Evolutionary conservation across 64 coral and sea anemone genomes (phyloP).

Genomic region (Astreopora myriophthalma): DNA sequence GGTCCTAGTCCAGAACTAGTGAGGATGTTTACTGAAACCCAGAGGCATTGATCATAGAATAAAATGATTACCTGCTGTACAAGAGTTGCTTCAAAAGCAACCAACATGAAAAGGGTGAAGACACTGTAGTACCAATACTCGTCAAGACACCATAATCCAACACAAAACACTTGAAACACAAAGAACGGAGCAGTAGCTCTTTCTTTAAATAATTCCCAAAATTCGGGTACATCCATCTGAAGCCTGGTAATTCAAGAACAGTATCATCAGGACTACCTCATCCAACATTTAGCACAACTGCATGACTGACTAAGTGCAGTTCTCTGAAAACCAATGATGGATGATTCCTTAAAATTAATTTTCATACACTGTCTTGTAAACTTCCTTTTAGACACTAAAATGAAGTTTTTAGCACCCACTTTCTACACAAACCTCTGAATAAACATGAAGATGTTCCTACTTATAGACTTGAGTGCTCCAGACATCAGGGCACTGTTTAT

Average conservation of each 20-base stretch:
- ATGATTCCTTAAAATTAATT: no score
- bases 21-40: no score
- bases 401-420: no score
- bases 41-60: background rate
- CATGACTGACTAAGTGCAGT: no score
- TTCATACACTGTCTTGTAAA: no score
- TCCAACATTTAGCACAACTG: conserved; percentile 3
- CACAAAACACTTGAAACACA: conserved; percentile 99
- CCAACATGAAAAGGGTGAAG: conserved; percentile 97
- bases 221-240: conserved; percentile 96
- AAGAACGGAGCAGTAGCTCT: conserved; percentile 97
- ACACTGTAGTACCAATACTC: conserved; percentile 99
- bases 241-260: conserved; percentile 42
- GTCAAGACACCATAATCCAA: conserved; percentile 98
- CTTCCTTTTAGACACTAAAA: no score
- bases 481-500: no score
- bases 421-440: no score
- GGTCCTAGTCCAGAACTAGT: background rate
- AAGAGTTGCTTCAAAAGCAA: conserved; percentile 98
- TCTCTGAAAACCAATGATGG: no score
- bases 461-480: no score
- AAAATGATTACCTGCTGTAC: conserved; percentile 83
- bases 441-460: no score
- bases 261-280: background rate
- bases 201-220: conserved; percentile 94